These are phyloP conservation scores for Drosophila neutralis DNA, from an alignment of 2,888 invertebrate species.

Conservation along the genomic window DNA sequence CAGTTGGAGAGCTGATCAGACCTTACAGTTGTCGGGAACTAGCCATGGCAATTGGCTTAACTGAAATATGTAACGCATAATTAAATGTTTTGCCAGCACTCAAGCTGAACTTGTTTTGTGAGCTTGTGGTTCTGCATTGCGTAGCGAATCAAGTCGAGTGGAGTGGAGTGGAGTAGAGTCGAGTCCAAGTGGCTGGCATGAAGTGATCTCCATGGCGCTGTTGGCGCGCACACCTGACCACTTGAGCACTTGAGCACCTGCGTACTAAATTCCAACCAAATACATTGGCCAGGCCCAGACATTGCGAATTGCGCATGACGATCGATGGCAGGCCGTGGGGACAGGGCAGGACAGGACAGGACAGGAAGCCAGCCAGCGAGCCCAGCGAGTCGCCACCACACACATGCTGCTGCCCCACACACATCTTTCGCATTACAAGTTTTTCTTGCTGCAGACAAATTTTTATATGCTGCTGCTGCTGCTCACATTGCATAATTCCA, in stretches of 20 bases:
- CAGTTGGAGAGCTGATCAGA: conserved; percentile 43
- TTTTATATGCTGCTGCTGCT: conserved; percentile 50
- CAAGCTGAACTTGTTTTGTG: conserved; percentile 62
- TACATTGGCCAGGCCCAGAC: conserved; percentile 25
- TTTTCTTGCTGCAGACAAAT: conserved; percentile 56
- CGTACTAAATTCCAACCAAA: conserved; percentile 47
- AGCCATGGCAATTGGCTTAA: conserved; percentile 38
- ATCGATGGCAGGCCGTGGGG: conserved; percentile 18
- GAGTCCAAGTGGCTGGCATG: conserved; percentile 20
- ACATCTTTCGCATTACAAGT: conserved; percentile 51
- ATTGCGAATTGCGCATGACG: conserved; percentile 46
- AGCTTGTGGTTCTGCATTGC: conserved; percentile 55
- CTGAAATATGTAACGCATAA: conserved; percentile 58
- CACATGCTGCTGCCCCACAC: conserved; percentile 51
- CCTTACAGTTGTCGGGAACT: conserved; percentile 37
- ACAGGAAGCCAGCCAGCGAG: conserved; percentile 41
- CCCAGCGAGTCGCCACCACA: conserved; percentile 17
- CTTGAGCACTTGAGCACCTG: conserved; percentile 68
- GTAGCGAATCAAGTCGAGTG: conserved; percentile 28
- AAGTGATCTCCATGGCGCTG: conserved; percentile 22
- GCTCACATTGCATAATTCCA: conserved; percentile 59
- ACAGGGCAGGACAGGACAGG: neutral
- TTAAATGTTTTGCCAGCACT: conserved; percentile 64
- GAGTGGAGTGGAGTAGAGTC: conserved; percentile 7
- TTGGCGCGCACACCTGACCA: conserved; percentile 35